These are phyloP conservation scores for Macaca nemestrina DNA, from an alignment of 2,113 vertebrate species.

Conservation along the genomic window DNA sequence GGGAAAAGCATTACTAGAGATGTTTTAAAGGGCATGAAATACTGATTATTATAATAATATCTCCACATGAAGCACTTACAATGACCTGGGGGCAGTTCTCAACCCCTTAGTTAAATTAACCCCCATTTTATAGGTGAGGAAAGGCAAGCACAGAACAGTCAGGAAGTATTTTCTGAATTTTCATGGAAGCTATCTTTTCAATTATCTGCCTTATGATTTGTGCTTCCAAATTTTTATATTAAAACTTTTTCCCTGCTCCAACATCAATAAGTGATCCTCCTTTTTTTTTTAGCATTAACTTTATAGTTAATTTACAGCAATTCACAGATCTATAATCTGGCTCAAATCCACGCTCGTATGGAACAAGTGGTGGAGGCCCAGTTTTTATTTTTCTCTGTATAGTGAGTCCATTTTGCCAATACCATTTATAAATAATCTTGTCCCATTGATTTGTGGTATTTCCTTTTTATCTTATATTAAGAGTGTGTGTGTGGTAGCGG, in stretches of 20 bases:
- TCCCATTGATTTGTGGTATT: too few species aligned
- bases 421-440: too few species aligned
- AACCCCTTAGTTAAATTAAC: neutral
- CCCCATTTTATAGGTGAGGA: too few species aligned
- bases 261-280: neutral
- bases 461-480: too few species aligned
- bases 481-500: neutral
- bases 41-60: neutral
- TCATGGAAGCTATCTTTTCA: neutral
- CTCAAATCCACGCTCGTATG: too few species aligned
- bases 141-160: neutral
- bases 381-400: too few species aligned
- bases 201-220: neutral
- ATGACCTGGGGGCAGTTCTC: neutral
- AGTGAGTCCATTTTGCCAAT: too few species aligned
- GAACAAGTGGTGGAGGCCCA: too few species aligned
- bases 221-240: neutral
- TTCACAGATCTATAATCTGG: neutral
- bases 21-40: neutral
- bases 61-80: neutral
- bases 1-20: neutral
- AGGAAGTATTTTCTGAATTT: neutral
- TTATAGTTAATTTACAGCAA: neutral
- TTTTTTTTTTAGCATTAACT: neutral
- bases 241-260: neutral